Evolutionary conservation across 2,888 invertebrate species (phyloP), one percentile per base, ranked within the genome.

Genomic region (Agrilus biguttatus): DNA sequence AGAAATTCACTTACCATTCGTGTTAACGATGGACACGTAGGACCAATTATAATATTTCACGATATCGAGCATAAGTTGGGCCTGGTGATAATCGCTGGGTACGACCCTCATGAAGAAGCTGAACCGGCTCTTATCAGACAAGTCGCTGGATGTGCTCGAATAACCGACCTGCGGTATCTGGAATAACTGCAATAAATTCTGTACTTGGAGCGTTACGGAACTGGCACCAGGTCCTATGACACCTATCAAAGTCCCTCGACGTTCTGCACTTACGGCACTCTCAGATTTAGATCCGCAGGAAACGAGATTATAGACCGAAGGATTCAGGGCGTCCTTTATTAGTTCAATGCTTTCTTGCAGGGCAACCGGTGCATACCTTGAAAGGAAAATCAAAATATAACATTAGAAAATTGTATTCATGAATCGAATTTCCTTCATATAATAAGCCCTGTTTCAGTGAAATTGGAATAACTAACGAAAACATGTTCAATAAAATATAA

Each of bases 81-180:
- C 84, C 66, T 85, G 85, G 65, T 80, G 80, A 52, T 74, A 75
- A 66, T 86, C 85, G 1, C 82, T 80, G 10, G 85, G 85, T 36
- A 85, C 84, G 21, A 85, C 83, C 33, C 86, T 71, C 55, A 83
- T 70, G 65, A 85, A 86, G 54, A 83, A 84, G 54, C 79, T 76
- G 66, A 78, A 86, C 49, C 81, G 69, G 49, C 74, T 75, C 59
- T 83, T 84, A 62, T 83, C 80, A 49, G 82, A 82, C 40, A 86
- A 70, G 61, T 83, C 83, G 51, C 75, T 74, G 19, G 80, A 78
- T 32, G 86, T 86, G 37, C 85, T 82, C 19, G 83, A 83, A 66
- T 84, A 86, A 19, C 82, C 80, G 45, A 85, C 75, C 68, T 84
- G 80, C 8, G 75, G 74, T 46, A 75, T 69, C 45, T 73, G 70